These are phyloP conservation scores for Aphis craccivora DNA, from an alignment of 1,140 invertebrate genomes.

Conservation along the genomic window DNA sequence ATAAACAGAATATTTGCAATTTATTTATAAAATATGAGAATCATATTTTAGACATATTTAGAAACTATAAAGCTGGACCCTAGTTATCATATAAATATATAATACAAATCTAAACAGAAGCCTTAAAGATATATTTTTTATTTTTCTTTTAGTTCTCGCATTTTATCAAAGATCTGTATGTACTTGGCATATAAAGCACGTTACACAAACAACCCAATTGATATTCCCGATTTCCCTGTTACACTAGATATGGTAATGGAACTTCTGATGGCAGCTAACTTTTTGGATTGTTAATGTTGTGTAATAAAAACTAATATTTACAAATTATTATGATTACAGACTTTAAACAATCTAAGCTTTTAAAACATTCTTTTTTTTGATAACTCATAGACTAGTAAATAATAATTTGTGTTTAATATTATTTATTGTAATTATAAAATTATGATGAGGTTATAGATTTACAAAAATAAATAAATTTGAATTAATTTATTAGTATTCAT, in stretches of 20 bases:
- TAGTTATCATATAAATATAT: neutral
- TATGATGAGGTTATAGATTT: neutral
- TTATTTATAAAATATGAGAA: too few relatives aligned
- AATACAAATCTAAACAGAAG: neutral
- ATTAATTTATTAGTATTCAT: neutral
- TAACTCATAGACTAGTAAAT: neutral
- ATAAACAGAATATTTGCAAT: too few relatives aligned
- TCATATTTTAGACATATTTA: too few relatives aligned
- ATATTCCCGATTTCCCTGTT: slow-evolving; percentile 99
- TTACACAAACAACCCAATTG: slow-evolving; percentile 98
- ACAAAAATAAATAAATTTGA: neutral
- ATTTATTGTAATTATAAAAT: neutral
- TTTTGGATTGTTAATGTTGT: slow-evolving; percentile 91
- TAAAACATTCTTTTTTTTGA: neutral
- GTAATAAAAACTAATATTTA: neutral
- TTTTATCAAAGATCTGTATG: slow-evolving; percentile 99
- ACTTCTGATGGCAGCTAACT: slow-evolving; percentile 99
- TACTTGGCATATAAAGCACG: slow-evolving; percentile 99
- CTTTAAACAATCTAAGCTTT: neutral
- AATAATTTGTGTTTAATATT: neutral
- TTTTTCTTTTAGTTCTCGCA: slow-evolving; percentile 82
- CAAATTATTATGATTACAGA: neutral
- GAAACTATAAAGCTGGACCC: too few relatives aligned
- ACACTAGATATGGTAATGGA: slow-evolving; percentile 96
- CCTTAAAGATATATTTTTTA: neutral